Evolutionary conservation across 2,888 invertebrate genomes (phyloP), one percentile per base, ranked within the genome.

Genomic region (Tuta absoluta): DNA sequence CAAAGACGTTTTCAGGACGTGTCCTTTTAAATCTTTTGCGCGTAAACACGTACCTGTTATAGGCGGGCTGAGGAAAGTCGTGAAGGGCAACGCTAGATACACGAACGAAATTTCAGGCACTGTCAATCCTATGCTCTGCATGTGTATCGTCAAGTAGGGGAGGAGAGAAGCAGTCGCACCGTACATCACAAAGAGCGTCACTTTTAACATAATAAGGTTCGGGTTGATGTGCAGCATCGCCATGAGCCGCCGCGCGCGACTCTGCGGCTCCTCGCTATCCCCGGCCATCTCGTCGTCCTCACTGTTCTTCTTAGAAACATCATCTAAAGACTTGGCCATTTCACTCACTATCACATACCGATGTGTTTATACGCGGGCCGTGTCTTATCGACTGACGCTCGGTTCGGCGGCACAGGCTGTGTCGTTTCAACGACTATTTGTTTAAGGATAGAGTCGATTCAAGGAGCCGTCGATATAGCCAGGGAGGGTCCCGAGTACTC

Each of bases 131-230:
- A 97, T 95, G 78, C 96, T 95, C 86, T 96, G 96, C 97, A 98
- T 97, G 89, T 97, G 97, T 72, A 98, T 95, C 1, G 97, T 96
- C 77, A 98, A 88, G 84, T 97, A 98, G 0, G 98, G 97, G 65
- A 97, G 87, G 62, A 98, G 92, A 8, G 96, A 96, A 62, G 97
- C 96, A 41, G 96, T 95, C 62, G 96, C 97, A 82, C 96, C 96
- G 80, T 96, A 96, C 93, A 96, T 95, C 74, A 96, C 95, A 84
- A 96, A 96, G 11, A 96, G 89, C 38, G 96, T 95, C 75, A 96
- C 92, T 92, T 96, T 96, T 75, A 96, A 86, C 94, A 96, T 95
- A 69, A 96, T 92, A 75, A 96, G 89, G 85, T 96, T 95, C 62
- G 95, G 95, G 84, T 96, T 96, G 72, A 96, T 94, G 67, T 93